A percentile compares a stretch with the other conserved stretches of the same genome.
phyloP scores from a whole-genome alignment of 2,888 invertebrate genomes.

The Nipponacmea schrenckii region DNA sequence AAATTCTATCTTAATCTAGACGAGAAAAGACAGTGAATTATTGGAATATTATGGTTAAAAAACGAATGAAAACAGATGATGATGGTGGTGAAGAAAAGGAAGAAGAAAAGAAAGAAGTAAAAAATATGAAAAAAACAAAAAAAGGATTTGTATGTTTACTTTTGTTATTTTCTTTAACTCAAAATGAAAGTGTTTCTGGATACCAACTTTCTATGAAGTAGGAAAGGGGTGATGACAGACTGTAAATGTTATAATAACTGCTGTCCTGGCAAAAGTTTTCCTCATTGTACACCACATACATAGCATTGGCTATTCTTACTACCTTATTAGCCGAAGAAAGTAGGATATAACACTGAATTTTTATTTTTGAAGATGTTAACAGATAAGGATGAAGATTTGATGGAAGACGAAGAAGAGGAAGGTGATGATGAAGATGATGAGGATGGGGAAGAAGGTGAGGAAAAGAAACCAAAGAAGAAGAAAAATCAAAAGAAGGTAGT shows the following conservation, averaged over 20 bases:
- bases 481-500: conserved; percentile 44
- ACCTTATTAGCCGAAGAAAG: no score
- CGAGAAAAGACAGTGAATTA: conserved; percentile 95
- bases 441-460: conserved; percentile 73
- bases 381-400: conserved; percentile 65
- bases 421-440: conserved; percentile 74
- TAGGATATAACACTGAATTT: no score
- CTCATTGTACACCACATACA: no score
- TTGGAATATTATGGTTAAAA: conserved; percentile 92
- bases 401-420: conserved; percentile 71
- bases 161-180: background rate
- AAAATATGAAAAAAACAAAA: conserved; percentile 42
- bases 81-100: conserved; percentile 71
- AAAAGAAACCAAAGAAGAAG: conserved; percentile 32
- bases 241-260: no score
- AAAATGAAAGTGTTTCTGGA: no score
- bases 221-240: no score
- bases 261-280: no score
- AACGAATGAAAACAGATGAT: conserved; percentile 82
- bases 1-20: conserved; percentile 69
- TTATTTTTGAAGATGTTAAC: conserved; percentile 50
- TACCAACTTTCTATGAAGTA: no score
- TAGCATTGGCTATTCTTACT: no score
- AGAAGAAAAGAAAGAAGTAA: conserved; percentile 42
- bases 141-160: conserved; percentile 49